Evolutionary conservation across 2,797 vertebrate species (phyloP).

Genomic region (Acomys russatus): DNA sequence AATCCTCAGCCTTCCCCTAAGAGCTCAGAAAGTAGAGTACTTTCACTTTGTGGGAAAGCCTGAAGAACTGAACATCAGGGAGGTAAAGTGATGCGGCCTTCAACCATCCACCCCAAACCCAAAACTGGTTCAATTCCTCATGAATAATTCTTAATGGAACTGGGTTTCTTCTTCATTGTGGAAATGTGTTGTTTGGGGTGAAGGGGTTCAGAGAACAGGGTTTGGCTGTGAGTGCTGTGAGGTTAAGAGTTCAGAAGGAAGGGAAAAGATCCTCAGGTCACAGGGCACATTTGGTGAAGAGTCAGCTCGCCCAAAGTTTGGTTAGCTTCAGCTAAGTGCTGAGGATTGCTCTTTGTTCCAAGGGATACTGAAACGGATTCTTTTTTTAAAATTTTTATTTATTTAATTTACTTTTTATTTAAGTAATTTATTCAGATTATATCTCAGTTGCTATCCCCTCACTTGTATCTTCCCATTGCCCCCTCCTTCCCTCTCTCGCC

Average conservation of each 20-base stretch:
- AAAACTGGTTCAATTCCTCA: not conserved
- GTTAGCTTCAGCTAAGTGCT: not conserved
- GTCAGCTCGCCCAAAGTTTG: not conserved
- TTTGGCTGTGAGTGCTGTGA: slow-evolving; percentile 1
- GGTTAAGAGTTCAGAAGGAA: not conserved
- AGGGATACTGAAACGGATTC: not conserved
- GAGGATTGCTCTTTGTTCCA: slow-evolving; percentile 1
- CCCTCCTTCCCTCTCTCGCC: too few species aligned
- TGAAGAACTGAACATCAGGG: not conserved
- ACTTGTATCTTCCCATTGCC: too few species aligned
- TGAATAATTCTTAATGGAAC: not conserved
- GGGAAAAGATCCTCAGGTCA: not conserved
- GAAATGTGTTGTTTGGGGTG: not conserved
- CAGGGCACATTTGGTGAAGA: not conserved
- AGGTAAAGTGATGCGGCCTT: not conserved
- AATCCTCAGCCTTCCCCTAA: not conserved
- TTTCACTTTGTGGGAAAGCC: not conserved
- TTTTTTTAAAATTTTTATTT: too few species aligned
- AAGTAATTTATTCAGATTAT: too few species aligned
- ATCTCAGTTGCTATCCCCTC: too few species aligned
- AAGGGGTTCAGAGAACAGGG: slow-evolving; percentile 2
- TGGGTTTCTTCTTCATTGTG: not conserved
- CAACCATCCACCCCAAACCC: not conserved
- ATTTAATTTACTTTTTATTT: too few species aligned
- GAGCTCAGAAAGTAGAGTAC: not conserved